Evolutionary conservation across 2,888 invertebrate genomes (phyloP), one percentile per base, ranked within the genome.

Genomic region (Euphydryas editha): DNA sequence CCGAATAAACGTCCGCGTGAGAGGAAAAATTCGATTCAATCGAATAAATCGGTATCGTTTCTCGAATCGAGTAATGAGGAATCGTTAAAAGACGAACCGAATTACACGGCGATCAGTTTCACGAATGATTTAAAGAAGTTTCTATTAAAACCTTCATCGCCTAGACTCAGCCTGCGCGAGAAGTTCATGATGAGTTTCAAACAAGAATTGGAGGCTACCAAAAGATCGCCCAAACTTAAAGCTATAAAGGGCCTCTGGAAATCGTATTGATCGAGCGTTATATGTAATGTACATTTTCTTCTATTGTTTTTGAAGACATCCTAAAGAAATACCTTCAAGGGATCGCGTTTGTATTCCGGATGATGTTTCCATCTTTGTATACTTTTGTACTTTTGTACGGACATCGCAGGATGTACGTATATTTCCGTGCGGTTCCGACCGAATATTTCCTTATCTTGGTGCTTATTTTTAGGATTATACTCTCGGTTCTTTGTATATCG

Each of bases 221-320:
- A 85, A 72, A 89, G 82, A 66, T 91, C 93, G 51, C 93, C 93
- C 1, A 92, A 91, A 76, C 80, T 93, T 18, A 88, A 87, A 76
- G 92, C 92, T 51, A 93, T 93, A 30, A 92, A 92, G 72, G 93
- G 93, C 54, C 79, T 93, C 62, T 93, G 93, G 93, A 93, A 93
- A 72, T 93, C 93, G 63, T 93, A 92, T 76, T 93, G 76, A 83
- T 58, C n/a, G 1, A 44, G 42, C 42, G n/a, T n/a, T 15, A 18
- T 69, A 15, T 70, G 17, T 21, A 60, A 60, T 21, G 24, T 39
- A 42, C 42, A 37, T 49, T 49, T n/a, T 18, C 24, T 51, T 64
- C 51, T 64, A 58, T 64, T 30, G 58, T 64, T 64, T 18, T 58
- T 71, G 62, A 15, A 18, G 51, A 51, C 11, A 24, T n/a, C 24